Conservation (phyloP, 2,113 vertebrate species). For the Okapia johnstoni region DNA sequence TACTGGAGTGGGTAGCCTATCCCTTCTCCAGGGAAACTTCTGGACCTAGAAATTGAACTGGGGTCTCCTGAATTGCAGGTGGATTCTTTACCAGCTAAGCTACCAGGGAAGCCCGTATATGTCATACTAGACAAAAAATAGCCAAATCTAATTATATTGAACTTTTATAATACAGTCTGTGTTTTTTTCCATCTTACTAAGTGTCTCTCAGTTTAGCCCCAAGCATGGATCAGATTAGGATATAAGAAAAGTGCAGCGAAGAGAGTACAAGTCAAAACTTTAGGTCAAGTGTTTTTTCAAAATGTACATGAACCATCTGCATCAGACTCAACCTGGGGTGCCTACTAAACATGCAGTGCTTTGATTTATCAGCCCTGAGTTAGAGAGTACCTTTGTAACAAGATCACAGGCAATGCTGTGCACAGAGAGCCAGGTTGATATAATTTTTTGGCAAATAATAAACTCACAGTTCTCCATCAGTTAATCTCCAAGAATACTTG, state of each 20-base stretch:
- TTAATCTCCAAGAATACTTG: background rate
- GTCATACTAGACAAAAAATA: background rate
- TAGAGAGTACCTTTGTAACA: background rate
- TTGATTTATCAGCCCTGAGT: background rate
- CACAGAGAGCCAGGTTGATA: no score
- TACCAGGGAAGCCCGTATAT: background rate
- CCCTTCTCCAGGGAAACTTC: background rate
- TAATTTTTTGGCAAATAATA: background rate
- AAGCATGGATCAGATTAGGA: background rate
- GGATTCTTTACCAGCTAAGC: background rate
- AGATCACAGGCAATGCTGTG: background rate
- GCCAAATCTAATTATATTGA: background rate
- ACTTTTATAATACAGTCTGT: background rate
- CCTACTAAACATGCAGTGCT: background rate
- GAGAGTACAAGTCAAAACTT: background rate
- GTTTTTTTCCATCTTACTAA: background rate
- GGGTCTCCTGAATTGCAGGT: background rate
- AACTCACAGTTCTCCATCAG: background rate
- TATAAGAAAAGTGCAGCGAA: background rate
- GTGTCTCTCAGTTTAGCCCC: background rate
- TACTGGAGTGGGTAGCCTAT: background rate
- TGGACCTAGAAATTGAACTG: background rate
- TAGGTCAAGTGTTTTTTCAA: background rate
- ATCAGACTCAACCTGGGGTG: background rate
- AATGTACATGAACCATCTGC: background rate